phyloP scores from a whole-genome alignment of 1,140 invertebrate genomes.

The Coenobita brevimanus region DNA sequence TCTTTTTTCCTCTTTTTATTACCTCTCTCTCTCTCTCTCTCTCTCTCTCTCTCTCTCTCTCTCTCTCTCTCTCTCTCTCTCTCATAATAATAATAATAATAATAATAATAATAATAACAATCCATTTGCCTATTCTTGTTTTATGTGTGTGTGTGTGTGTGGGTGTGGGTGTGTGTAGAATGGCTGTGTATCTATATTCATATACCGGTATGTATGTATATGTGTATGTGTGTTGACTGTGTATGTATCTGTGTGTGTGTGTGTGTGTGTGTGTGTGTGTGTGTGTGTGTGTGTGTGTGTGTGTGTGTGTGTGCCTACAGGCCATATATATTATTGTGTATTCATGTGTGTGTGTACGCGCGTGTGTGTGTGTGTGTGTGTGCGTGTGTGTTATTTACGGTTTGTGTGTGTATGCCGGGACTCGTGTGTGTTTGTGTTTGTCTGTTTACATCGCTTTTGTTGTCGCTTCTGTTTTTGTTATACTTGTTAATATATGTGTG shows the following conservation, averaged over 20 bases:
- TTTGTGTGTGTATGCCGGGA: too few species aligned
- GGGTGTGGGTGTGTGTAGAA: background rate
- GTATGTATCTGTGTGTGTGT: background rate
- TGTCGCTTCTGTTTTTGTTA: too few species aligned
- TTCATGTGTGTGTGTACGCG: background rate
- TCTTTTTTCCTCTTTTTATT: background rate
- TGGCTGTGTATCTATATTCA: background rate
- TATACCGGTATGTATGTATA: slow-evolving; percentile 12
- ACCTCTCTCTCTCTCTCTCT: background rate
- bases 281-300: slow-evolving; percentile 1
- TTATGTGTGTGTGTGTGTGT: background rate
- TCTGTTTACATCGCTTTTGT: background rate
- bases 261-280: background rate
- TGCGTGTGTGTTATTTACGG: too few species aligned
- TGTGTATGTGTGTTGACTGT: background rate
- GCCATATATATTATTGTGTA: background rate
- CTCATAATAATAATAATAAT: too few species aligned
- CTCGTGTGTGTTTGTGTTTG: background rate
- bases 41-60: background rate
- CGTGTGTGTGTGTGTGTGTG: background rate
- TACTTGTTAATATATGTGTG: too few species aligned
- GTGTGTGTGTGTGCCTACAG: background rate
- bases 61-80: too few species aligned
- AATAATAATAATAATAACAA: too few species aligned
- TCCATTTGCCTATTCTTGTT: background rate